These are phyloP conservation scores for Byasa hedistus DNA, from an alignment of 2,888 invertebrate species.

Conservation along the genomic window DNA sequence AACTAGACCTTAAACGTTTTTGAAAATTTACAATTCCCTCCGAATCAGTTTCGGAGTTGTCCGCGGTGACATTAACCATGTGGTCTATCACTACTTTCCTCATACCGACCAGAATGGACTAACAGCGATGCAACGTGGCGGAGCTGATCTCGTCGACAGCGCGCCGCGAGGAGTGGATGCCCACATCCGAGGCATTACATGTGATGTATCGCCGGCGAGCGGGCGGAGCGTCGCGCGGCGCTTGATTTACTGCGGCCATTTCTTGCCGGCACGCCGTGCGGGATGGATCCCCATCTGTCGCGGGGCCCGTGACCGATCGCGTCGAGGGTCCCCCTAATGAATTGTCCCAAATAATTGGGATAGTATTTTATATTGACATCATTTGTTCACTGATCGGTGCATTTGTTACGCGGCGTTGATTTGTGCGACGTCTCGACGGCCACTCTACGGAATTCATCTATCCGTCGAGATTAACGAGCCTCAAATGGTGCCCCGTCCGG, in stretches of 20 bases:
- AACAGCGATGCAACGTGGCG: constrained; percentile 42
- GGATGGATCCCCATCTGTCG: constrained; percentile 73
- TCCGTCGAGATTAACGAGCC: constrained; percentile 42
- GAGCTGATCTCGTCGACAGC: constrained; percentile 77
- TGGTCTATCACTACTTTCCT: too few relatives aligned
- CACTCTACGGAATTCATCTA: constrained; percentile 40
- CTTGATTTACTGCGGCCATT: constrained; percentile 76
- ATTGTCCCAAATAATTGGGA: constrained; percentile 79
- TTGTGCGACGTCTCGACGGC: constrained; percentile 72
- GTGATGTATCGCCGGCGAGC: constrained; percentile 78
- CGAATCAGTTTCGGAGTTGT: too few relatives aligned
- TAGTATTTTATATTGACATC: constrained; percentile 76
- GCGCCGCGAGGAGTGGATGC: constrained; percentile 79
- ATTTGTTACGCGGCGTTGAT: constrained; percentile 72
- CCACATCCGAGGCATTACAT: constrained; percentile 79
- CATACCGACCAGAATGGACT: constrained; percentile 37
- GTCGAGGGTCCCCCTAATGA: constrained; percentile 72
- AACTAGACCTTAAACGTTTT: constrained; percentile 53
- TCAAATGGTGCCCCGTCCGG: constrained; percentile 39
- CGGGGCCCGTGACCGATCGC: constrained; percentile 69
- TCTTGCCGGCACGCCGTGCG: constrained; percentile 75
- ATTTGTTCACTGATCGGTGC: constrained; percentile 74
- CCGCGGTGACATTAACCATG: too few relatives aligned
- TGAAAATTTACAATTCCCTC: too few relatives aligned
- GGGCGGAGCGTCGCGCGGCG: constrained; percentile 73